Base-by-base conservation (phyloP, 2,113 vertebrate species). In the Zeus faber region DNA sequence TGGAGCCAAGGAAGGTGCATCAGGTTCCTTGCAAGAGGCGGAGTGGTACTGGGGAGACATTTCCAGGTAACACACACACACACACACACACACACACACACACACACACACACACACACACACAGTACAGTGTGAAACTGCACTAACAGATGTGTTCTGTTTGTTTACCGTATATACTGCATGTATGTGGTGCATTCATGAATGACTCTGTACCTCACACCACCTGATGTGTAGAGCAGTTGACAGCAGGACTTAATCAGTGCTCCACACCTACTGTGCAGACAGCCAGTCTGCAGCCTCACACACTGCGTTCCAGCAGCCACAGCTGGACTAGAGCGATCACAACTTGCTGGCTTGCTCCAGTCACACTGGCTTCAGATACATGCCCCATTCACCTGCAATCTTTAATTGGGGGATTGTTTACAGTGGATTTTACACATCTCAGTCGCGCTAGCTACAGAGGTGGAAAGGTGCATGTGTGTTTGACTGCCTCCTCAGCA, bases 31-130 rank as follows among this genome's bases (percentile, higher is more conserved):
- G 58, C 75, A 81, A 9, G 80, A 76, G 49, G 83, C 80, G 0
- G 77, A 81, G 54, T 85, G 83, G 83, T 85, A 85, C 69, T 85
- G 83, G 83, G 83, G 83, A 0, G 76, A 83, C 68, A 80, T 82
- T 52, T 80, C 78, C 67, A 86, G 81, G 81, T 79, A 66, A 25
- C 22, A 29, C 13, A 33, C 49, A 24, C 39, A 50, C 26, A 43
- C 18, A 37, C 43, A 37, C 51, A 35, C 52, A 26, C 17, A 17
- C 35, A 9, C 31, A 1, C 26, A 29, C n/a, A 29, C 14, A 49
- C 27, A 55, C 51, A 44, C 27, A 29, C 14, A 63, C 18, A 27
- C 31, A 43, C 33, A 41, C 45, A 58, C 26, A 37, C 11, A 46
- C 29, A 14, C 41, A 58, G n/a, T n/a, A n/a, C n/a, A n/a, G n/a